These are phyloP conservation scores for Centropristis striata DNA, from an alignment of 2,113 vertebrate species.

Conservation along the genomic window DNA sequence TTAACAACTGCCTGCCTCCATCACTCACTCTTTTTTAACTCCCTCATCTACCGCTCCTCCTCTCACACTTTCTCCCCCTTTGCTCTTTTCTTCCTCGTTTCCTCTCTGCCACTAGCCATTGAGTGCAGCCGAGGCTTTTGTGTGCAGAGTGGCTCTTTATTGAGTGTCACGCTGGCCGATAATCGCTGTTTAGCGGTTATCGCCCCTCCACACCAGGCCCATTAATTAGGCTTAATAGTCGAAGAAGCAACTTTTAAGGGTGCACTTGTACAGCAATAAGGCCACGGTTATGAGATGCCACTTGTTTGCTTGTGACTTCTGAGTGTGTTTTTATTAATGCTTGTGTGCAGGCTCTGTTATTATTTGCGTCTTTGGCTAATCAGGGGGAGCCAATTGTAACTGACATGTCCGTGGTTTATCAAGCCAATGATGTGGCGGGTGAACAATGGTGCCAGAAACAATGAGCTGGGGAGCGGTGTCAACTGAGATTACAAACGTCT, in stretches of 20 bases:
- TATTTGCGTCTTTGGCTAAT: constrained; percentile 71
- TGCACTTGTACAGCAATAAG: constrained; percentile 59
- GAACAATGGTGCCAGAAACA: constrained; percentile 78
- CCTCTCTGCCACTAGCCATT: constrained; percentile 24
- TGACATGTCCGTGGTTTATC: constrained; percentile 81
- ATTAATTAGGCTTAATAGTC: constrained; percentile 86
- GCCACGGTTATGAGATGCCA: constrained; percentile 57
- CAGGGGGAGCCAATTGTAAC: constrained; percentile 72
- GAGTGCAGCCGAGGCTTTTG: constrained; percentile 67
- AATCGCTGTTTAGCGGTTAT: constrained; percentile 80
- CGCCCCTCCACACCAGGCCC: constrained; percentile 76
- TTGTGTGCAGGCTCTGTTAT: background rate
- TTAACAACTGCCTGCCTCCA: constrained; percentile 65
- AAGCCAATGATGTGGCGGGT: constrained; percentile 76
- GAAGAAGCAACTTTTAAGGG: constrained; percentile 80
- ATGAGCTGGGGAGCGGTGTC: constrained; percentile 65
- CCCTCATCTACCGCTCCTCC: constrained; percentile 36
- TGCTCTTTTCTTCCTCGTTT: background rate
- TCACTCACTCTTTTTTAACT: constrained; percentile 58
- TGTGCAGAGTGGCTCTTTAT: constrained; percentile 75
- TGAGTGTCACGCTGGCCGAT: constrained; percentile 76
- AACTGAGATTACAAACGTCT: constrained; percentile 74
- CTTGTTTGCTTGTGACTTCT: constrained; percentile 67
- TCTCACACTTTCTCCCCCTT: constrained; percentile 10
- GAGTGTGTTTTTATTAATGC: constrained; percentile 49